Evolutionary conservation across 2,888 invertebrate genomes (phyloP).

Genomic region (Xestia sexstrigata): DNA sequence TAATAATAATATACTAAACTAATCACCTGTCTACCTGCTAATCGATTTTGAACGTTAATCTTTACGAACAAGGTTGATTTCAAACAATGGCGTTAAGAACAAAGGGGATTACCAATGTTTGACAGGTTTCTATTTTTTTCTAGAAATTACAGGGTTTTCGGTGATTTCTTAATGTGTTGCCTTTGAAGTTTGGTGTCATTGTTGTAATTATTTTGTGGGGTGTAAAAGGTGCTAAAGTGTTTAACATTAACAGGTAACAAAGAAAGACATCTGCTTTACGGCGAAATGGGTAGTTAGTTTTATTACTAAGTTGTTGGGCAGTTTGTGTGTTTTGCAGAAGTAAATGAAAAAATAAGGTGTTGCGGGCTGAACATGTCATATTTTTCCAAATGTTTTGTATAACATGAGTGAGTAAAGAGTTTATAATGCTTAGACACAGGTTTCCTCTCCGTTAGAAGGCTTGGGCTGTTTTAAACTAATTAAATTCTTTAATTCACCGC

Average conservation of each 20-base stretch:
- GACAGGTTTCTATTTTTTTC: slow-evolving; percentile 37
- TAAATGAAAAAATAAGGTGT: not conserved
- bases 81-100: slow-evolving; percentile 29
- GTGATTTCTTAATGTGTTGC: slow-evolving; percentile 12
- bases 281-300: slow-evolving; percentile 29
- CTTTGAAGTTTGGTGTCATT: slow-evolving; percentile 26
- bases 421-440: not conserved
- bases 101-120: slow-evolving; percentile 42
- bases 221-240: slow-evolving; percentile 16
- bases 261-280: slow-evolving; percentile 23
- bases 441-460: no score
- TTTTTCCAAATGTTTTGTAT: not conserved
- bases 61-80: not conserved
- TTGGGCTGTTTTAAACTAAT: no score
- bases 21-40: slow-evolving; percentile 31
- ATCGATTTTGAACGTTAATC: slow-evolving; percentile 31
- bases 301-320: slow-evolving; percentile 26
- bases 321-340: slow-evolving; percentile 9
- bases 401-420: not conserved
- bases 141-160: slow-evolving; percentile 28
- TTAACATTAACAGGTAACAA: slow-evolving; percentile 37
- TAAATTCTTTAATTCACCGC: no score
- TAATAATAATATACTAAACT: slow-evolving; percentile 54
- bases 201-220: slow-evolving; percentile 1
- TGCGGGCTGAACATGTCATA: not conserved